Percentiles rank a stretch among this genome's conserved stretches.
These are phyloP conservation scores for Calliphora vicina DNA, from an alignment of 1,140 invertebrate species.

Conservation along the genomic window DNA sequence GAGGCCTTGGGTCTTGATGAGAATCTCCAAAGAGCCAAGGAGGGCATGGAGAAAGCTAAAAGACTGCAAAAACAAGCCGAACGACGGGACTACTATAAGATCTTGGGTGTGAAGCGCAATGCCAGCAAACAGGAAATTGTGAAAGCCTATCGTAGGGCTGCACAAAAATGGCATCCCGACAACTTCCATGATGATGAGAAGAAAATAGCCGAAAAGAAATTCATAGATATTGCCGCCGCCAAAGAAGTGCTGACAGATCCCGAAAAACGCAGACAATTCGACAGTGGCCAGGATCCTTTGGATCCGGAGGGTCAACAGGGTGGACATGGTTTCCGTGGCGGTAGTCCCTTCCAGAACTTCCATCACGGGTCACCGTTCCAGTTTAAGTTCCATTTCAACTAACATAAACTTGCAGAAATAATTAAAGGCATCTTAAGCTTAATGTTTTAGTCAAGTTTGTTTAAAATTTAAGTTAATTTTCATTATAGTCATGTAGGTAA, in stretches of 20 bases:
- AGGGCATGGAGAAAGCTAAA: conserved; percentile 88
- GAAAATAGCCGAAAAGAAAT: conserved; percentile 95
- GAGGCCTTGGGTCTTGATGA: conserved; percentile 87
- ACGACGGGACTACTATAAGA: conserved; percentile 98
- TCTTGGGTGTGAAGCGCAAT: conserved; percentile 77
- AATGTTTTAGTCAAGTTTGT: conserved; percentile 23
- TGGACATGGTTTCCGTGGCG: conserved; percentile 68
- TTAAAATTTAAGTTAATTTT: conserved; percentile 6
- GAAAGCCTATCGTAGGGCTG: conserved; percentile 97
- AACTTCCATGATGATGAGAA: conserved; percentile 93
- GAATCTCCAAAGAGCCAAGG: conserved; percentile 81
- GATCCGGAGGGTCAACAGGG: conserved; percentile 85
- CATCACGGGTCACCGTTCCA: conserved; percentile 88
- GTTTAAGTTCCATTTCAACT: conserved; percentile 97
- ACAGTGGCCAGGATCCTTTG: conserved; percentile 94
- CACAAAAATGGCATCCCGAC: conserved; percentile 99
- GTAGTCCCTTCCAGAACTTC: conserved; percentile 90
- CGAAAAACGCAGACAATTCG: conserved; percentile 93
- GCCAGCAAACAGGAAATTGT: conserved; percentile 93
- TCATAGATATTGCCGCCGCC: conserved; percentile 98
- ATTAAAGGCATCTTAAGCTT: conserved; percentile 33
- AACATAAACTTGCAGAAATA: conserved; percentile 39
- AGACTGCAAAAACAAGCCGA: conserved; percentile 94
- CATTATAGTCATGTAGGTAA: conserved; percentile 3
- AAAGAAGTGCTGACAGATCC: conserved; percentile 91